phyloP scores from a whole-genome alignment of 2,888 invertebrate genomes.

The Xanthorhoe designata region DNA sequence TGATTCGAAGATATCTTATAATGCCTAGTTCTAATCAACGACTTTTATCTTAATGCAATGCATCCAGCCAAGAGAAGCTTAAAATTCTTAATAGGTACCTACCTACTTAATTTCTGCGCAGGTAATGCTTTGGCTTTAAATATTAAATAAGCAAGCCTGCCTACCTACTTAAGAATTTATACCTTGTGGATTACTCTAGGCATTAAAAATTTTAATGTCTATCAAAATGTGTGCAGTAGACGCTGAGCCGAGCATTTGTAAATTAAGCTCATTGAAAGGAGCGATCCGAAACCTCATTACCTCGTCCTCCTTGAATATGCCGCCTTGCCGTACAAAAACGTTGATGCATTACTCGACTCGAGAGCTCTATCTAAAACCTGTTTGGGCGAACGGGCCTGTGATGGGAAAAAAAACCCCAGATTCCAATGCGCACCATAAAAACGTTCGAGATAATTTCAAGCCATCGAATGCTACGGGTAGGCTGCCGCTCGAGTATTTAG shows the following conservation, averaged over 20 bases:
- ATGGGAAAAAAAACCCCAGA: conserved; percentile 82
- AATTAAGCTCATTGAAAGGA: conserved; percentile 67
- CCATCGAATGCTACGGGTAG: conserved; percentile 67
- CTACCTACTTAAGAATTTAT: not conserved
- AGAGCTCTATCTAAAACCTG: conserved; percentile 84
- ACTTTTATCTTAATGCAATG: not conserved
- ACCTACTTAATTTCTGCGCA: not conserved
- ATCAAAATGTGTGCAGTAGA: conserved; percentile 27
- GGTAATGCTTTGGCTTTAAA: too few species aligned
- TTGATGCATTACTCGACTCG: conserved; percentile 78
- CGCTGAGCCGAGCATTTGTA: conserved; percentile 33
- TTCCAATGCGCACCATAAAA: conserved; percentile 84
- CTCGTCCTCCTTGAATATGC: conserved; percentile 74
- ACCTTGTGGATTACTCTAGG: not conserved
- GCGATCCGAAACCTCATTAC: conserved; percentile 77
- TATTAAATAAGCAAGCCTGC: not conserved
- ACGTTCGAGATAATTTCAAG: conserved; percentile 82
- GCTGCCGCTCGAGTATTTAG: conserved; percentile 70
- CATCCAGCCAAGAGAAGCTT: not conserved
- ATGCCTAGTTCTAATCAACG: conserved; percentile 3
- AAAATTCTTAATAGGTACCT: not conserved
- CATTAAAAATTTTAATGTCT: conserved; percentile 15
- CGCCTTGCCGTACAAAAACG: conserved; percentile 81
- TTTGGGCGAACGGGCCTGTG: conserved; percentile 77
- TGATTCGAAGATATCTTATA: conserved; percentile 12